These are phyloP conservation scores for Myotis yumanensis DNA, from an alignment of 2,113 vertebrate species.

Conservation along the genomic window DNA sequence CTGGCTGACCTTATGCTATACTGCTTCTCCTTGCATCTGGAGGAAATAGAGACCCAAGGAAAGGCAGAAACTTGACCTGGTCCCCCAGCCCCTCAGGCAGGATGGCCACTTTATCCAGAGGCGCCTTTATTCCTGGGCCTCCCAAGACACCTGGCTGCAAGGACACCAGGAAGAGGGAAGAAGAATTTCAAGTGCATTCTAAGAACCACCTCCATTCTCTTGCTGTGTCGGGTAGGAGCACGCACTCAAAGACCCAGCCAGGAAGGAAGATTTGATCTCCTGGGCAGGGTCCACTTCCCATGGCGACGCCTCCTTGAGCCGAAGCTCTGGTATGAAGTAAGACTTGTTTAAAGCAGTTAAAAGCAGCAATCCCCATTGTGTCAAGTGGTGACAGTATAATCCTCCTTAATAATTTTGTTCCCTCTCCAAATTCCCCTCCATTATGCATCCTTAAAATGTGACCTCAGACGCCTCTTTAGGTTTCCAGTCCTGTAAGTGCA, in stretches of 20 bases:
- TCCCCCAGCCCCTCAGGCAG: background rate
- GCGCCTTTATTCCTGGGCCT: conserved; percentile 62
- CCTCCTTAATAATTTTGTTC: conserved; percentile 80
- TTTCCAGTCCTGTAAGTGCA: conserved; percentile 71
- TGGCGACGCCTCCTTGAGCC: conserved; percentile 82
- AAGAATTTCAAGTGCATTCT: conserved; percentile 76
- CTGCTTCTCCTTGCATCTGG: background rate
- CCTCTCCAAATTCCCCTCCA: conserved; percentile 78
- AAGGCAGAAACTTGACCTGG: background rate
- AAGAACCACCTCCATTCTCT: conserved; percentile 73
- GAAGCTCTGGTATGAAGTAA: conserved; percentile 85
- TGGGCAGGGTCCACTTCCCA: conserved; percentile 82
- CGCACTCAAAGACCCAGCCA: conserved; percentile 78
- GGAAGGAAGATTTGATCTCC: conserved; percentile 80
- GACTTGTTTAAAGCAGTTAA: conserved; percentile 84
- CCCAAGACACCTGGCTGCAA: conserved; percentile 76
- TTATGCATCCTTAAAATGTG: conserved; percentile 78
- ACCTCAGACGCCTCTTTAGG: conserved; percentile 69
- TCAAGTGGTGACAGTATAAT: conserved; percentile 83
- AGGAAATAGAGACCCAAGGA: background rate
- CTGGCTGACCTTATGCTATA: background rate
- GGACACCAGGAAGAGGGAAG: conserved; percentile 72
- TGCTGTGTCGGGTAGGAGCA: conserved; percentile 57
- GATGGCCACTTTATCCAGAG: conserved; percentile 20
- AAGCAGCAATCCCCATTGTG: conserved; percentile 83